These are phyloP conservation scores for Epirrita christyi DNA, from an alignment of 2,888 invertebrate genomes.

Conservation along the genomic window DNA sequence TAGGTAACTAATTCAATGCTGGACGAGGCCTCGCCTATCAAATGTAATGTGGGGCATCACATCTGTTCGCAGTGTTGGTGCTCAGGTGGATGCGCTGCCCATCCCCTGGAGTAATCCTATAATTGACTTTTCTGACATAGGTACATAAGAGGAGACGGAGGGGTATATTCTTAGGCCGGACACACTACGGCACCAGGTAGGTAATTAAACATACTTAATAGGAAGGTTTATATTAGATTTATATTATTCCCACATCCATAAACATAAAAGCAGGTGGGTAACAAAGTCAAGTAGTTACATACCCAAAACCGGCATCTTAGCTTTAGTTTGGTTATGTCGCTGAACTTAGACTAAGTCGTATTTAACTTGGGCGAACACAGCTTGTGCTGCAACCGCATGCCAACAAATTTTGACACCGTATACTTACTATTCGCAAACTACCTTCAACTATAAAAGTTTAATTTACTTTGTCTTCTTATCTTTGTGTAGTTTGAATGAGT, in stretches of 20 bases:
- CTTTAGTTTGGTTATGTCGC: conserved; percentile 69
- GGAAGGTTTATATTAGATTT: neutral
- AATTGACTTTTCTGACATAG: too few relatives aligned
- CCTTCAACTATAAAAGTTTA: conserved; percentile 32
- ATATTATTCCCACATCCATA: conserved; percentile 6
- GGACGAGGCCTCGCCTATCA: too few relatives aligned
- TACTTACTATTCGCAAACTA: conserved; percentile 42
- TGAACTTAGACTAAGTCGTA: conserved; percentile 77
- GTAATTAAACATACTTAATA: too few relatives aligned
- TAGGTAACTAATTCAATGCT: too few relatives aligned
- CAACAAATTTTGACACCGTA: conserved; percentile 78
- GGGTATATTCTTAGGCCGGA: too few relatives aligned
- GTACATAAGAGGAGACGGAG: too few relatives aligned
- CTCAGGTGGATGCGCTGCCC: too few relatives aligned
- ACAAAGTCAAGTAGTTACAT: conserved; percentile 59
- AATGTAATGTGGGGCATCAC: too few relatives aligned
- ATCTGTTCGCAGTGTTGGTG: too few relatives aligned
- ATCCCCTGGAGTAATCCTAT: too few relatives aligned
- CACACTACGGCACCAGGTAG: too few relatives aligned
- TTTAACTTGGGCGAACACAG: conserved; percentile 76
- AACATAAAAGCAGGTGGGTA: conserved; percentile 26
- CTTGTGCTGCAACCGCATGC: conserved; percentile 76
- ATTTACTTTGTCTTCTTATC: conserved; percentile 58
- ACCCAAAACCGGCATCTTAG: conserved; percentile 71
- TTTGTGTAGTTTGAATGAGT: conserved; percentile 49